phyloP scores from a whole-genome alignment of 2,888 invertebrate genomes.

The Ametastegia equiseti region DNA sequence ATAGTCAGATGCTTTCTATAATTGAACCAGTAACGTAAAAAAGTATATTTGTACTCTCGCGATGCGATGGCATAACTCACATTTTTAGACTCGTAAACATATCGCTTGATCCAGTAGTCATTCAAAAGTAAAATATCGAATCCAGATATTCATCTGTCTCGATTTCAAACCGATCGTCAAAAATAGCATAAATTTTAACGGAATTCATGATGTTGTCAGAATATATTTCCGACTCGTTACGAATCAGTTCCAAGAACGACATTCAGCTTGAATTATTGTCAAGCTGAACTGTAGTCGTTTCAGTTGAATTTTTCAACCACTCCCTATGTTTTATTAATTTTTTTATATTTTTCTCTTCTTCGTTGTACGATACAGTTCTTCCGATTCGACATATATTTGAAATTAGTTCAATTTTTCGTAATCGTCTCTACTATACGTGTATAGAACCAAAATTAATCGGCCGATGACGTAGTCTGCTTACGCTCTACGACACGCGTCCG shows the following conservation, averaged over 20 bases:
- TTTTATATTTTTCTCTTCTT: background rate
- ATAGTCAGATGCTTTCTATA: background rate
- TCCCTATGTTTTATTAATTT: background rate
- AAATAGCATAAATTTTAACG: background rate
- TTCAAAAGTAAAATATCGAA: background rate
- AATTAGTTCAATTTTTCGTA: background rate
- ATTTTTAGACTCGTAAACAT: constrained; percentile 6
- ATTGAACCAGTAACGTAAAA: background rate
- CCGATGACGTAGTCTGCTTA: constrained; percentile 30
- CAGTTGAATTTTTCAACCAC: background rate
- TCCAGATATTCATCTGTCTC: background rate
- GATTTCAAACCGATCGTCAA: background rate
- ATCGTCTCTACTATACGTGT: background rate
- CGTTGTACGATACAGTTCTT: background rate
- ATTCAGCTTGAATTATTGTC: background rate
- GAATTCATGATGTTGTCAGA: background rate
- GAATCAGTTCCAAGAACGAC: background rate
- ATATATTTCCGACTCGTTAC: background rate
- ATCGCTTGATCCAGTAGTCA: background rate
- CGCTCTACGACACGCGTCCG: background rate
- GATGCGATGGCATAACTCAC: background rate
- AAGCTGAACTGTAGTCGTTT: background rate
- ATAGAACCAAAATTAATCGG: constrained; percentile 17
- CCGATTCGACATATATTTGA: background rate
- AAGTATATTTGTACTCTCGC: background rate